Conservation (phyloP, 2,113 vertebrate species). For the Carollia perspicillata region DNA sequence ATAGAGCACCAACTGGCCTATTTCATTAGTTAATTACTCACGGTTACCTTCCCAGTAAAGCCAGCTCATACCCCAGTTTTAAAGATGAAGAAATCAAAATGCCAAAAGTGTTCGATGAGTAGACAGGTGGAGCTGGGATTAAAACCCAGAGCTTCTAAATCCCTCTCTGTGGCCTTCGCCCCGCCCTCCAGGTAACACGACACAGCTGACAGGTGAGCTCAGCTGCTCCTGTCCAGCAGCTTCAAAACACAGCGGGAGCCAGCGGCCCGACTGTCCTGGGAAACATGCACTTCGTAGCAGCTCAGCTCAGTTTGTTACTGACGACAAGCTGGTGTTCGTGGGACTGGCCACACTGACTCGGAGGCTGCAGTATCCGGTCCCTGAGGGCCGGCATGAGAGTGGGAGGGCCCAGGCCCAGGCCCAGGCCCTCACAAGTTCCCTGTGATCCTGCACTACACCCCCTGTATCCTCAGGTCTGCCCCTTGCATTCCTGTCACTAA, state of each 20-base stretch:
- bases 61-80: constrained; percentile 57
- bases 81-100: constrained; percentile 60
- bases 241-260: background rate
- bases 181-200: background rate
- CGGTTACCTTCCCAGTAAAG: background rate
- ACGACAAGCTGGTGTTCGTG: too few species aligned
- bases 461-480: constrained; percentile 53
- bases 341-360: too few species aligned
- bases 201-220: background rate
- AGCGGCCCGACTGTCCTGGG: background rate
- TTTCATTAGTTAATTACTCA: background rate
- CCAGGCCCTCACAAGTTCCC: constrained; percentile 36
- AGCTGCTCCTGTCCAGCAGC: background rate
- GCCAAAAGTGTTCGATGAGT: constrained; percentile 25
- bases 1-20: background rate
- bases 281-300: background rate
- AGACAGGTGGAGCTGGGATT: background rate
- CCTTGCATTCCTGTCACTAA: constrained; percentile 74
- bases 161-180: background rate
- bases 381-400: background rate
- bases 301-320: background rate
- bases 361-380: background rate
- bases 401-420: background rate
- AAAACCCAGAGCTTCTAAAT: constrained; percentile 13
- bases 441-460: constrained; percentile 27